Conservation (phyloP, 2,888 invertebrate species). For the Vesta saturnalis region DNA sequence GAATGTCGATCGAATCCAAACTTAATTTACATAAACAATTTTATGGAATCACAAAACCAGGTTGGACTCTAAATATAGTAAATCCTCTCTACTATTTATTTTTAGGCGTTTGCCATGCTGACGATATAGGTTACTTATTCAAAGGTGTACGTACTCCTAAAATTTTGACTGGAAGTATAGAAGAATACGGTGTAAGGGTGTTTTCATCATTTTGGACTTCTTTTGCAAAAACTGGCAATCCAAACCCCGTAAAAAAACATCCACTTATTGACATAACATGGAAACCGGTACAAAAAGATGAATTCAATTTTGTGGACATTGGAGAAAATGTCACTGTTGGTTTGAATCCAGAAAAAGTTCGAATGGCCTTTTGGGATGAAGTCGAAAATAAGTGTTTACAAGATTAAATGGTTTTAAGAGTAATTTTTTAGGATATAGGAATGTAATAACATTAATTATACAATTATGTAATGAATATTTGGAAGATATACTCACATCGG, state of each 20-base stretch:
- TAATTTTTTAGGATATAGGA: no score
- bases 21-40: constrained; percentile 44
- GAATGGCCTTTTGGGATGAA: constrained; percentile 47
- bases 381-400: constrained; percentile 21
- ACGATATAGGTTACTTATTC: constrained; percentile 52
- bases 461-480: no score
- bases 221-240: constrained; percentile 47
- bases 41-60: constrained; percentile 42
- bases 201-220: constrained; percentile 50
- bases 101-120: constrained; percentile 50
- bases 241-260: constrained; percentile 30
- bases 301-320: constrained; percentile 43
- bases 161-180: constrained; percentile 38
- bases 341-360: constrained; percentile 40
- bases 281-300: constrained; percentile 36
- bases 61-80: constrained; percentile 32
- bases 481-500: no score
- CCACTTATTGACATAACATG: constrained; percentile 36
- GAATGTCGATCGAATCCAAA: constrained; percentile 47
- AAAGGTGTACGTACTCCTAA: constrained; percentile 39
- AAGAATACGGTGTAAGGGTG: constrained; percentile 42
- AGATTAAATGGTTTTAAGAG: no score
- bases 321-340: constrained; percentile 40
- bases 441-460: no score
- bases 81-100: background rate